Base-by-base conservation (phyloP, 2,888 invertebrate species). In the Caradrina kadenii region DNA sequence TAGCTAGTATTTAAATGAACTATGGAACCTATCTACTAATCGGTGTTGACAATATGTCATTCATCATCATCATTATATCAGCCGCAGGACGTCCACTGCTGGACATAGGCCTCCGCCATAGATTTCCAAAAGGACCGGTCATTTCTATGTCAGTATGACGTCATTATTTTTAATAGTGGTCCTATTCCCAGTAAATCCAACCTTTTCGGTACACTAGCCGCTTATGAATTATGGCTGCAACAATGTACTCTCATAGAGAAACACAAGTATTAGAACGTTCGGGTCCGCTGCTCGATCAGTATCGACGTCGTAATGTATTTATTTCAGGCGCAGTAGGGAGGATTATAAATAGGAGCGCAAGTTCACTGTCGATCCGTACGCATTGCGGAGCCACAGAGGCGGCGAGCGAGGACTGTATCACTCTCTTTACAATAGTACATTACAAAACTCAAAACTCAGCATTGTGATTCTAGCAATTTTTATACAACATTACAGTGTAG, bases 281-380 rank as follows among this genome's bases (percentile, higher is more conserved):
- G 39, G 59, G 56, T 67, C 69, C 52, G 26, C 48, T n/a, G 39
- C 60, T 48, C 72, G 68, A 76, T 82, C 65, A 63, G 64, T 76
- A 83, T 81, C 73, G 76, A 77, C 62, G 61, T 49, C 53, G 67
- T 76, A 67, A 61, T 69, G 70, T 79, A 75, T 73, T 61, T 84
- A 75, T 83, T 85, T 80, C 73, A 76, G 53, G 56, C 78, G 72
- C 69, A 60, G 72, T 64, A 71, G 75, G 70, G 76, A 60, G 59
- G n/a, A 63, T 68, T 84, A 85, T 81, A 82, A 81, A 85, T 85
- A 85, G 85, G 56, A 59, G 45, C 62, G 73, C 86, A 85, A 85
- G 85, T 85, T 85, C 85, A 85, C 80, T 85, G 86, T 48, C 86
- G 86, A 82, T 82, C 49, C 54, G 73, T 71, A 72, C 61, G 50